Conservation (phyloP, 2,113 vertebrate species). For the Apeltes quadracus region DNA sequence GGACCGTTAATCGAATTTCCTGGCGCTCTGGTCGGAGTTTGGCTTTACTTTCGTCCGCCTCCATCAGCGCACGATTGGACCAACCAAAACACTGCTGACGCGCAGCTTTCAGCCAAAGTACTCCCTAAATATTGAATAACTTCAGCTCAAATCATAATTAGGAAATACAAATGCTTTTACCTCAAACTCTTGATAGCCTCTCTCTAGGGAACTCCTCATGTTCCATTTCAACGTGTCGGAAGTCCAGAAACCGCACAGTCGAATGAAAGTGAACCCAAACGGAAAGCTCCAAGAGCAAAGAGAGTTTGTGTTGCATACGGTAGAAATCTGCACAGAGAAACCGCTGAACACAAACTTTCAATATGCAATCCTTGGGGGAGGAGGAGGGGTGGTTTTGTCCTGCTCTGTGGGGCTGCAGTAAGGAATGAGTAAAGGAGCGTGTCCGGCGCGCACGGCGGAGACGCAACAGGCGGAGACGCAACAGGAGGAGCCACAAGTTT, state of each 20-base stretch:
- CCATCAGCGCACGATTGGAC: background rate
- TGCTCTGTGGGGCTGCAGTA: background rate
- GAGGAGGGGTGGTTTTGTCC: background rate
- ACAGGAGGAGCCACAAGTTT: slow-evolving; percentile 54
- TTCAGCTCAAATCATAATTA: background rate
- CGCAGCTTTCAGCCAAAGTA: background rate
- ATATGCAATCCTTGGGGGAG: fast-evolving
- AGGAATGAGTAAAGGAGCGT: slow-evolving; percentile 3
- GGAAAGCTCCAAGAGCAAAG: background rate
- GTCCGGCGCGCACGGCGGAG: background rate
- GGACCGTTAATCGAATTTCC: background rate
- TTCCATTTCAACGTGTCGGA: slow-evolving; percentile 39
- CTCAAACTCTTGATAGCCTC: slow-evolving; percentile 34
- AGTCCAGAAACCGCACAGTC: background rate
- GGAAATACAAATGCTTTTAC: slow-evolving; percentile 43
- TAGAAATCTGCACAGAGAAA: background rate
- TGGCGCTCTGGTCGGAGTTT: background rate
- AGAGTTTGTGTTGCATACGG: background rate
- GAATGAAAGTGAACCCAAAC: background rate
- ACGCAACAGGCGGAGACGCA: slow-evolving; percentile 57
- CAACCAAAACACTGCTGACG: background rate
- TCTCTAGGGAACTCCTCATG: slow-evolving; percentile 3
- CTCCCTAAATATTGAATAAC: background rate
- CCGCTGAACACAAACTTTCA: background rate
- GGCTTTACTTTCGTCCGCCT: background rate